Evolutionary conservation across 2,113 vertebrate species (phyloP).

Genomic region (Seriola quinqueradiata): DNA sequence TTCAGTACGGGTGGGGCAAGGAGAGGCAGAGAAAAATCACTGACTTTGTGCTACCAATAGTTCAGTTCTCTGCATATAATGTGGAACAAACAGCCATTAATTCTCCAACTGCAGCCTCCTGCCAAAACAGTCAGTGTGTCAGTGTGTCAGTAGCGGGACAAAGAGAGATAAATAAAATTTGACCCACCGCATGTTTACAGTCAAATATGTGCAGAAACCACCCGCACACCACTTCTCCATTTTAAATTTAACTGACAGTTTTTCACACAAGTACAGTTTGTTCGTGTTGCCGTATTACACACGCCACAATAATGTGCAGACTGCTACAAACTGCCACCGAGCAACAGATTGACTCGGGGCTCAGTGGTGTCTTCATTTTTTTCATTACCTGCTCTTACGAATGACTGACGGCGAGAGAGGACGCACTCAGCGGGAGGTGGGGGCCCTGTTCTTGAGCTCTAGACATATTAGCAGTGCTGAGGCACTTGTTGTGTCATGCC

Average conservation of each 20-base stretch:
- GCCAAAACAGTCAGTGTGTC: conserved; percentile 52
- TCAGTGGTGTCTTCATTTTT: not conserved
- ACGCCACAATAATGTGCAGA: not conserved
- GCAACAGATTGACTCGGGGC: not conserved
- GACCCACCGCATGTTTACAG: conserved; percentile 27
- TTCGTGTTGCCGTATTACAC: conserved; percentile 4
- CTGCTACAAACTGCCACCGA: not conserved
- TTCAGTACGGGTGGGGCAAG: conserved; percentile 36
- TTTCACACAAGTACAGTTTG: not conserved
- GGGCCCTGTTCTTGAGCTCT: conserved; percentile 22
- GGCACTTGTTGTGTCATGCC: conserved; percentile 58
- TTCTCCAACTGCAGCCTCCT: not conserved
- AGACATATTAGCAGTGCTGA: conserved; percentile 18
- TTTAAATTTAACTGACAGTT: not conserved
- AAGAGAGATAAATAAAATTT: conserved; percentile 1
- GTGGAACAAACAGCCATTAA: conserved; percentile 37
- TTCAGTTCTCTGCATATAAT: conserved; percentile 40
- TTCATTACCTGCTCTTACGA: conserved; percentile 18
- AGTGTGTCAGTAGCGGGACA: conserved; percentile 44
- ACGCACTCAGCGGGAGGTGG: not conserved
- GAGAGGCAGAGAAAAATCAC: conserved; percentile 47
- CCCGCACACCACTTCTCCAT: not conserved
- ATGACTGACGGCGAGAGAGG: conserved; percentile 1
- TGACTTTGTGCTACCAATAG: conserved; percentile 36
- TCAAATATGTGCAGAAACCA: not conserved